phyloP scores from a whole-genome alignment of 2,888 invertebrate genomes.

The Dryobotodes eremita region DNA sequence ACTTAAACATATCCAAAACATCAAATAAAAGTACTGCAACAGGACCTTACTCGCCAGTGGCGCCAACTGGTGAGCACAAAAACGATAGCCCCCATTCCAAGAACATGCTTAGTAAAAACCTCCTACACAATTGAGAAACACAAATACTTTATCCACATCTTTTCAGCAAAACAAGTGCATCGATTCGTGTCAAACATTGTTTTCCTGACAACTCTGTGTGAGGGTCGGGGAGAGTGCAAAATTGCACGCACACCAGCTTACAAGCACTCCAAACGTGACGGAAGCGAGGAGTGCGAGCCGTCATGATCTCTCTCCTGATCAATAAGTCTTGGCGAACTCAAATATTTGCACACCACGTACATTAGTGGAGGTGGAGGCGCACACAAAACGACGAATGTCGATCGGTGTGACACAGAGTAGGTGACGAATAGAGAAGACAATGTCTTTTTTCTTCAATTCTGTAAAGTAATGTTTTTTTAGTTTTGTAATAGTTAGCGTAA shows the following conservation, averaged over 20 bases:
- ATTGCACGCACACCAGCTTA: slow-evolving; percentile 79
- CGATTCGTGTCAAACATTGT: slow-evolving; percentile 56
- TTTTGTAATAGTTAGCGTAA: neutral
- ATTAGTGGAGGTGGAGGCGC: slow-evolving; percentile 80
- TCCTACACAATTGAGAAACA: neutral
- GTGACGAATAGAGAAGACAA: slow-evolving; percentile 29
- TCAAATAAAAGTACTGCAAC: too few species aligned
- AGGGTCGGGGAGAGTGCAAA: slow-evolving; percentile 55
- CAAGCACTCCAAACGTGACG: slow-evolving; percentile 88
- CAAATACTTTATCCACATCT: slow-evolving; percentile 17
- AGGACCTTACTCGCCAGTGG: too few species aligned
- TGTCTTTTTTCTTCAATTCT: neutral
- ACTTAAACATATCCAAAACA: too few species aligned
- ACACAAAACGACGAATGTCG: slow-evolving; percentile 75
- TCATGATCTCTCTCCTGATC: slow-evolving; percentile 86
- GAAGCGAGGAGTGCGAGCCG: slow-evolving; percentile 81
- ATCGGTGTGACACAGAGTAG: slow-evolving; percentile 61
- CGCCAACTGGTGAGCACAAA: too few species aligned
- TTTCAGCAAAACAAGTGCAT: slow-evolving; percentile 29
- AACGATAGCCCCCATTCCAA: too few species aligned
- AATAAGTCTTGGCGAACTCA: slow-evolving; percentile 86
- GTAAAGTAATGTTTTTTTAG: neutral
- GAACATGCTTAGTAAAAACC: slow-evolving; percentile 5
- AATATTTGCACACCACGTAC: slow-evolving; percentile 88
- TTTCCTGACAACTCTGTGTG: slow-evolving; percentile 38